A percentile compares a stretch with the other conserved stretches of the same genome.
These are phyloP conservation scores for Galleria mellonella DNA, from an alignment of 1,140 invertebrate genomes.

Conservation along the genomic window DNA sequence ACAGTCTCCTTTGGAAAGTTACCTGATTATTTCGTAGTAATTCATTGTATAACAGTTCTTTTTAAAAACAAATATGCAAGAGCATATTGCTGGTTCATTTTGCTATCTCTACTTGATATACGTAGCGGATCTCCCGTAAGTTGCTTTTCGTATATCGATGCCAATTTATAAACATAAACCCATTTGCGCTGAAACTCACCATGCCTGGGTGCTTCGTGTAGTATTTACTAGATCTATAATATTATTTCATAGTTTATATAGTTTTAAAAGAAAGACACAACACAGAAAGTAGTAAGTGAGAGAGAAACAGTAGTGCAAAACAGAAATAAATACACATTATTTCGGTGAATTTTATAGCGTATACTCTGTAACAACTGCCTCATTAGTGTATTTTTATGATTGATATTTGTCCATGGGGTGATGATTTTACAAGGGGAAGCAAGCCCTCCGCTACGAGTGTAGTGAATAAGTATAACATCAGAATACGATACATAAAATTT, in stretches of 20 bases:
- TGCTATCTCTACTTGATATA: neutral
- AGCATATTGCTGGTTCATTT: too few species aligned
- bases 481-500: too few species aligned
- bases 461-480: too few species aligned
- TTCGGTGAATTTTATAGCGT: neutral
- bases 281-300: neutral
- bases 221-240: neutral
- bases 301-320: neutral
- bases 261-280: neutral
- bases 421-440: neutral
- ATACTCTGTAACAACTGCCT: neutral
- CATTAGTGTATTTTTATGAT: conserved; percentile 4
- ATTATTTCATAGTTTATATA: neutral
- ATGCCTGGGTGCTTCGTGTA: neutral
- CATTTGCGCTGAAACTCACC: neutral
- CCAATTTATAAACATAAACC: conserved; percentile 5
- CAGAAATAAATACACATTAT: too few species aligned
- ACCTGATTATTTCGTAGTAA: too few species aligned
- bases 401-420: neutral
- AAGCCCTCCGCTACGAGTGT: too few species aligned
- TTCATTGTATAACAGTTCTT: too few species aligned
- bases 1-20: too few species aligned
- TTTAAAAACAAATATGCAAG: too few species aligned
- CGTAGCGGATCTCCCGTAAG: neutral
- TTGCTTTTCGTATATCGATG: neutral